phyloP scores from a whole-genome alignment of 2,113 vertebrate species.

The Micromys minutus region DNA sequence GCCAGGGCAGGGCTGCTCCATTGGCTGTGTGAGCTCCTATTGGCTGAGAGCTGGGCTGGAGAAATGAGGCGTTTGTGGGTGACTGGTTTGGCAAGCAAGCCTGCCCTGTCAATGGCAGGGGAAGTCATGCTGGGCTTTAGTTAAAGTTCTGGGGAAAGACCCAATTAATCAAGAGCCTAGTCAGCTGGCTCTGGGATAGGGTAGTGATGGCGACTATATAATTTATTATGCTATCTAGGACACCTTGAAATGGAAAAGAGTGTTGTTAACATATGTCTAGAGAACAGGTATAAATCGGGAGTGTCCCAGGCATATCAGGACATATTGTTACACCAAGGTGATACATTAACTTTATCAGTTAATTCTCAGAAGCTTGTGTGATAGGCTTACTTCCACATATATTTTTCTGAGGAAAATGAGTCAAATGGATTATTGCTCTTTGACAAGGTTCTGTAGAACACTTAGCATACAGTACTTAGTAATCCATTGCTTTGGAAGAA shows the following conservation, averaged over 20 bases:
- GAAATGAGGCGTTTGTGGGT: conserved; percentile 60
- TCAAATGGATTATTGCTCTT: neutral
- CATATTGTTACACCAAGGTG: conserved; percentile 56
- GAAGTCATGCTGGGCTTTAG: conserved; percentile 82
- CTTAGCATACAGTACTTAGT: neutral
- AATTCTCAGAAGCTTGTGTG: conserved; percentile 77
- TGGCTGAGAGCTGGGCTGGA: conserved; percentile 44
- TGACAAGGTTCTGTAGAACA: neutral
- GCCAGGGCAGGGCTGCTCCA: neutral
- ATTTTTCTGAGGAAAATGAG: conserved; percentile 55
- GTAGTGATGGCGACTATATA: conserved; percentile 67
- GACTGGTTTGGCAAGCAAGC: conserved; percentile 67
- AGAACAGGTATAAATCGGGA: conserved; percentile 66
- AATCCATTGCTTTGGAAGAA: neutral
- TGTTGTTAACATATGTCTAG: conserved; percentile 66
- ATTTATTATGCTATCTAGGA: conserved; percentile 74
- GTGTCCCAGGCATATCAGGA: conserved; percentile 54
- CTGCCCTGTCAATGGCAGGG: conserved; percentile 78
- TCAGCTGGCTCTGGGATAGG: conserved; percentile 79
- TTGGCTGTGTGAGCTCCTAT: neutral
- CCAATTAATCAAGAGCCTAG: conserved; percentile 86
- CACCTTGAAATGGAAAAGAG: conserved; percentile 60
- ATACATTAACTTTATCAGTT: conserved; percentile 83
- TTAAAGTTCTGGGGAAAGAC: conserved; percentile 80
- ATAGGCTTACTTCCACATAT: conserved; percentile 67